Percentiles rank a stretch among this genome's conserved stretches.
These are phyloP conservation scores for Alfaro cultratus DNA, from an alignment of 2,797 vertebrate species.

Conservation along the genomic window DNA sequence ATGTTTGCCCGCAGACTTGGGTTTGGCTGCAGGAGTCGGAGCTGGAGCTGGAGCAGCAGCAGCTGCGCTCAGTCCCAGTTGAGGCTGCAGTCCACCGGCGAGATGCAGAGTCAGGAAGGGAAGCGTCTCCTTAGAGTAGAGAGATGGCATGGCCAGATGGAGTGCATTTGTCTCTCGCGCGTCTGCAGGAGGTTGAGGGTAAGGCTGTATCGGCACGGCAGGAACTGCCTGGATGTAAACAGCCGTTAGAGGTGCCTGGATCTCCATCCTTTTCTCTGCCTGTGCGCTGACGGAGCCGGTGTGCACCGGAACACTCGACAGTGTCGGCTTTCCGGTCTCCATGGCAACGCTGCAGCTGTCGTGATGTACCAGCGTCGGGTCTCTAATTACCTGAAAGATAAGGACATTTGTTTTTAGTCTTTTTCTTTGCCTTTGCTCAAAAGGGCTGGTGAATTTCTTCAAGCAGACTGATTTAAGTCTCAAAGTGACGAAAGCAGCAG, in stretches of 20 bases:
- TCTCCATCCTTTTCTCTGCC: slow-evolving; percentile 76
- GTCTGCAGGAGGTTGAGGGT: slow-evolving; percentile 61
- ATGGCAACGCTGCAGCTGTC: slow-evolving; percentile 82
- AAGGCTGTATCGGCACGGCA: slow-evolving; percentile 76
- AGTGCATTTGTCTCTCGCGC: slow-evolving; percentile 68
- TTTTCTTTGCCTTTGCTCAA: slow-evolving; percentile 47
- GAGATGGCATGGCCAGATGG: slow-evolving; percentile 70
- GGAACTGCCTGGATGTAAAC: slow-evolving; percentile 88
- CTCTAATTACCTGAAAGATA: slow-evolving; percentile 83
- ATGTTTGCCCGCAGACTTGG: slow-evolving; percentile 87
- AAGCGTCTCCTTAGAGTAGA: slow-evolving; percentile 80
- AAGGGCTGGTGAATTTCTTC: slow-evolving; percentile 29
- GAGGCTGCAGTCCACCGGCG: slow-evolving; percentile 82
- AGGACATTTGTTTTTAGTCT: slow-evolving; percentile 72
- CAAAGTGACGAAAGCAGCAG: slow-evolving; percentile 12
- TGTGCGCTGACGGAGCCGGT: slow-evolving; percentile 68
- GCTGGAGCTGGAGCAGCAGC: slow-evolving; percentile 52
- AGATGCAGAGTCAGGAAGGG: slow-evolving; percentile 88
- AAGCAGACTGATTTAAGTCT: slow-evolving; percentile 38
- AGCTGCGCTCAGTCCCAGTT: slow-evolving; percentile 65
- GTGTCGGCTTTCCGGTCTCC: slow-evolving; percentile 84
- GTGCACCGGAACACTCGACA: slow-evolving; percentile 72
- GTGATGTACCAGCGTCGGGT: slow-evolving; percentile 73
- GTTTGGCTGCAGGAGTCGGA: slow-evolving; percentile 72
- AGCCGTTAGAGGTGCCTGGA: slow-evolving; percentile 79